Conservation (phyloP, 1,140 invertebrate genomes). For the Drosophila ananassae region DNA sequence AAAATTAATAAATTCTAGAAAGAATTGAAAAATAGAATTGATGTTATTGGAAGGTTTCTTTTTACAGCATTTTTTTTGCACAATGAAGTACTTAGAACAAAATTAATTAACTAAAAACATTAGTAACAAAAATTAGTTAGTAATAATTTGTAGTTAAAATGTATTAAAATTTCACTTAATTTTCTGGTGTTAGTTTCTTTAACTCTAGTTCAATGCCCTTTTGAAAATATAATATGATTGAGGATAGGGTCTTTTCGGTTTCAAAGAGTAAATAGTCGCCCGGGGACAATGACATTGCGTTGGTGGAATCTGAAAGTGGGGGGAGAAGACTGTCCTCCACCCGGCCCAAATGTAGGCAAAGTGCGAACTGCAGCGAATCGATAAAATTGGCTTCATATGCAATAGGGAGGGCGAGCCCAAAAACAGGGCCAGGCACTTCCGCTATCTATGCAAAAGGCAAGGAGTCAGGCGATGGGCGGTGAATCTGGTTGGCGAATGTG, state of each 20-base stretch:
- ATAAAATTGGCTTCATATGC: constrained; percentile 63
- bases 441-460: constrained; percentile 27
- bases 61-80: too few species aligned
- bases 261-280: constrained; percentile 35
- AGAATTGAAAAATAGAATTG: too few species aligned
- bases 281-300: constrained; percentile 57
- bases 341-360: constrained; percentile 48
- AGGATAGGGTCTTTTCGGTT: background rate
- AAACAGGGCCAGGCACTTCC: constrained; percentile 39
- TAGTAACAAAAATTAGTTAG: too few species aligned
- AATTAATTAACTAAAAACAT: too few species aligned
- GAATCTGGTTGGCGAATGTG: background rate
- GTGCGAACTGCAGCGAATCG: constrained; percentile 59
- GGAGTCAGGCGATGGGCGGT: background rate
- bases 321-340: background rate
- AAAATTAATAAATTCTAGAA: too few species aligned
- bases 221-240: background rate
- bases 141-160: too few species aligned
- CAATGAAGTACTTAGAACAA: too few species aligned
- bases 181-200: background rate
- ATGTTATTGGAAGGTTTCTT: too few species aligned
- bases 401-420: constrained; percentile 13
- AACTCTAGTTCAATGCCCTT: constrained; percentile 23
- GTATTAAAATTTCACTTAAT: too few species aligned
- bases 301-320: background rate